Conservation (phyloP, 92 coral and sea anemone genomes). For the Parazoanthus darwini region DNA sequence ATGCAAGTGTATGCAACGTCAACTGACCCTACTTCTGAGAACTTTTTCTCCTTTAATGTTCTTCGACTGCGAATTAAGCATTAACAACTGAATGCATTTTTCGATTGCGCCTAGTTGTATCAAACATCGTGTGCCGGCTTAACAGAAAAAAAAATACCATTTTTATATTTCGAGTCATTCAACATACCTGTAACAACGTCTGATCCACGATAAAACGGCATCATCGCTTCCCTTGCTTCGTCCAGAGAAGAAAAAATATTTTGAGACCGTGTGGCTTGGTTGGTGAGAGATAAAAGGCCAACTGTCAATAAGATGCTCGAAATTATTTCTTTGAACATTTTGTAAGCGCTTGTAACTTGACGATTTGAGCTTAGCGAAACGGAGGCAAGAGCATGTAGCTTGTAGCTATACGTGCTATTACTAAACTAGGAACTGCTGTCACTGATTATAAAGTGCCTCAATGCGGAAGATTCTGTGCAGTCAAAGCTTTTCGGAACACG, state of each 20-base stretch:
- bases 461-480: not conserved
- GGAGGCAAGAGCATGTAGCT: not conserved
- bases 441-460: not conserved
- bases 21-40: too few relatives aligned
- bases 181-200: too few relatives aligned
- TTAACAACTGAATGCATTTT: too few relatives aligned
- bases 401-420: not conserved
- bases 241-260: not conserved
- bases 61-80: too few relatives aligned
- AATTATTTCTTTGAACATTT: not conserved
- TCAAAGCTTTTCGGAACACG: not conserved
- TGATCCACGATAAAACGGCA: slow-evolving; percentile 6
- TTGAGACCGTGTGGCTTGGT: not conserved
- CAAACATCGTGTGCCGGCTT: too few relatives aligned
- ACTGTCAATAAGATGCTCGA: not conserved
- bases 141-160: too few relatives aligned
- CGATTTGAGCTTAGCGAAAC: not conserved
- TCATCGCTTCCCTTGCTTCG: slow-evolving; percentile 5
- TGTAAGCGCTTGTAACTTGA: not conserved
- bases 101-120: too few relatives aligned
- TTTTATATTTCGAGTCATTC: too few relatives aligned
- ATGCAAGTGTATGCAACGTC: too few relatives aligned
- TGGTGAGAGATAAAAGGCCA: slow-evolving; percentile 2
- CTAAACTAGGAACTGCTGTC: not conserved
- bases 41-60: too few relatives aligned